Conservation (phyloP, 1,140 invertebrate genomes). For the Cylas formicarius region DNA sequence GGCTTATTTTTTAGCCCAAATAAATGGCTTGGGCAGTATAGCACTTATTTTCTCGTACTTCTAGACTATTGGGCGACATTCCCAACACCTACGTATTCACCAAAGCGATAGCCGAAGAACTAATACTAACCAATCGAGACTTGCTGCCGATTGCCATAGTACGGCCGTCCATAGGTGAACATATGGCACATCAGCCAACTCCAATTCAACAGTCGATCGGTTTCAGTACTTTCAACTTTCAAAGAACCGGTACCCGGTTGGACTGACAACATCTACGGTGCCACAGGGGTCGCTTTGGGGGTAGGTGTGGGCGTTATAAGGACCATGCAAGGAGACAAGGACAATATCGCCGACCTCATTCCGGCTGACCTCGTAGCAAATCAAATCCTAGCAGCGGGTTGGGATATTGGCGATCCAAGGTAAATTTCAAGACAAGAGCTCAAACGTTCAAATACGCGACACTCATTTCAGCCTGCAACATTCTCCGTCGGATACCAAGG, state of each 20-base stretch:
- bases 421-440: too few species aligned
- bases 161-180: slow-evolving; percentile 59
- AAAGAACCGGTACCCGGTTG: slow-evolving; percentile 53
- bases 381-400: slow-evolving; percentile 55
- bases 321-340: slow-evolving; percentile 47
- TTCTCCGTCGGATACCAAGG: too few species aligned
- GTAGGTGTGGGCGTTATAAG: slow-evolving; percentile 57
- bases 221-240: slow-evolving; percentile 47
- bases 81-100: slow-evolving; percentile 60
- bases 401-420: too few species aligned
- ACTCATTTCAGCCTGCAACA: too few species aligned
- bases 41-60: slow-evolving; percentile 14
- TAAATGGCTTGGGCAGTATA: slow-evolving; percentile 49
- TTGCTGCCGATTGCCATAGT: slow-evolving; percentile 61
- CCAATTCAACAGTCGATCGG: slow-evolving; percentile 1
- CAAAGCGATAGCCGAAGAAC: slow-evolving; percentile 54
- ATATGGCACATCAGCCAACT: neutral
- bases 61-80: slow-evolving; percentile 46
- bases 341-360: slow-evolving; percentile 55
- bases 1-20: too few species aligned
- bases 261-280: slow-evolving; percentile 71
- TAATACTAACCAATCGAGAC: slow-evolving; percentile 43
- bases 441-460: too few species aligned
- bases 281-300: slow-evolving; percentile 52
- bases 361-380: slow-evolving; percentile 67